Evolutionary conservation across 1,140 invertebrate species (phyloP), one percentile per base, ranked within the genome.

Genomic region (Drosophila melanica): DNA sequence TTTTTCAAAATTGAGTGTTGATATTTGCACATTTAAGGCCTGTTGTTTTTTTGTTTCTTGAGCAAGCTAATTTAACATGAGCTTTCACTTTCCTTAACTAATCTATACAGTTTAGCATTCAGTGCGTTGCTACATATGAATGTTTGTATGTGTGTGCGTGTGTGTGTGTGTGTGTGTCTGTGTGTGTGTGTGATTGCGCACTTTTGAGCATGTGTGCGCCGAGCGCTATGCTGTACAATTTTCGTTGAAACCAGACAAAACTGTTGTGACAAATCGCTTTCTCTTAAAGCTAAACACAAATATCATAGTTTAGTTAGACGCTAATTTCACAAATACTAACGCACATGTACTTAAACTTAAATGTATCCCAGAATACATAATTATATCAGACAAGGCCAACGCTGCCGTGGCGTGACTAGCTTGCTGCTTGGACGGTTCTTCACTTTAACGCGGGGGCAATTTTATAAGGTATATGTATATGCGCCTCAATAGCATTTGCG

Each of bases 21-120:
- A 80, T 89, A 69, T 89, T 89, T 90, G 84, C 84, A 89, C 84
- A 89, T 84, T 90, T 84, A 89, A 89, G 84, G 84, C 84, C 80
- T 90, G 80, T 84, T 62, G 79, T 89, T 77, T 63, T 33, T 44
- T 37, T 39, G n/a, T 53, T 48, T 14, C 50, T 85, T 86, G 81
- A 85, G 81, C 81, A 85, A 85, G 63, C 54, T 62, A 30, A 60
- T 50, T 50, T 55, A 44, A 51, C 42, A 51, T 80, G 78, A 81
- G 70, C 59, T 75, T 66, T 30, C 27, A 10, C 12, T 18, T 67
- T 41, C 1, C 57, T 53, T 74, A 55, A 50, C 44, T 68, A 64
- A 55, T 59, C 51, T 79, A 76, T 62, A 81, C 50, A 69, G 57
- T 62, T 67, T 62, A 45, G 53, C 69, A 47, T 54, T 50, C 14